Percentiles rank a stretch among this genome's conserved stretches.
Conservation (phyloP, 2,113 vertebrate species). For the Spheniscus mendiculus region DNA sequence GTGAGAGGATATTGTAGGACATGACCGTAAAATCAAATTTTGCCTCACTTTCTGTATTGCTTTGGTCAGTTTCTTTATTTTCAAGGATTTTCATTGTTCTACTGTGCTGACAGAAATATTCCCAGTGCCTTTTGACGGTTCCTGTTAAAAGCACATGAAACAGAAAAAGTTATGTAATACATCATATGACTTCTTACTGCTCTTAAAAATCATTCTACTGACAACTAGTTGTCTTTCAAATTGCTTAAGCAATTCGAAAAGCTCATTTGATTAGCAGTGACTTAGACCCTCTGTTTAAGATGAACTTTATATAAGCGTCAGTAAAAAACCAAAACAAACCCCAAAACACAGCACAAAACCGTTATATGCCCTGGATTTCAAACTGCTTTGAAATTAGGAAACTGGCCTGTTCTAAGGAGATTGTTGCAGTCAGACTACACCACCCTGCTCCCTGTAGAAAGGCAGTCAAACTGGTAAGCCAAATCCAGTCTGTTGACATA, state of each 20-base stretch:
- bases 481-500: not conserved
- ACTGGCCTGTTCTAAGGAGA: not conserved
- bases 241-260: not conserved
- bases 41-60: slow-evolving; percentile 23
- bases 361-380: not conserved
- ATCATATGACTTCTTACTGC: not conserved
- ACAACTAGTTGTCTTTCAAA: not conserved
- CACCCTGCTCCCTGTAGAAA: not conserved
- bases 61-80: slow-evolving; percentile 40
- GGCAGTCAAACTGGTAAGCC: not conserved
- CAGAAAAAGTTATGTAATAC: not conserved
- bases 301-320: not conserved
- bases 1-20: slow-evolving; percentile 97
- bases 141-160: slow-evolving; percentile 66
- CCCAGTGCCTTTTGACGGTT: slow-evolving; percentile 85
- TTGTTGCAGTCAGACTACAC: not conserved
- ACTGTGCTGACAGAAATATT: slow-evolving; percentile 73
- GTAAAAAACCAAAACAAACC: not conserved
- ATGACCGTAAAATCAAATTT: slow-evolving; percentile 92
- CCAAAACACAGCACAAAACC: not conserved
- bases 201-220: not conserved
- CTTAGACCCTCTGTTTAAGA: not conserved
- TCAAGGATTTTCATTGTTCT: slow-evolving; percentile 23
- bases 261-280: not conserved
- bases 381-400: not conserved